Evolutionary conservation across 2,113 vertebrate species (phyloP), one percentile per base, ranked within the genome.

Genomic region (Leiothrix lutea): DNA sequence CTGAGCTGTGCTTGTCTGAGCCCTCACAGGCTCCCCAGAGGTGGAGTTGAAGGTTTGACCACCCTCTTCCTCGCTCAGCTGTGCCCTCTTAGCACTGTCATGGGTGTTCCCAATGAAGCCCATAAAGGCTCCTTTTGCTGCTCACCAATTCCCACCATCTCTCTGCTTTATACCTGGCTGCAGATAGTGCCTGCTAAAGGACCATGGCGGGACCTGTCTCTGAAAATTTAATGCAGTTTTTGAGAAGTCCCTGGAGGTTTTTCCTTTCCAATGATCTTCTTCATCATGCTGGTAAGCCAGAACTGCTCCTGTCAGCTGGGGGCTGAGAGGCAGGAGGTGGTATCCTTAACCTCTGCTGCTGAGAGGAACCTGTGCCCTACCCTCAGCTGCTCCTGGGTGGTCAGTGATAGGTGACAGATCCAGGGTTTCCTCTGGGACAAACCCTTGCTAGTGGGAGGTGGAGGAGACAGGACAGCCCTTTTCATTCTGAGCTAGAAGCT

Each of bases 331-430:
- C 10, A 14, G n/a, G 25, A 38, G 65, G 22, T 26, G 26, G 5
- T 31, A 25, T 64, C 36, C 51, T 50, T 57, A 21, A 12, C 33
- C 21, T 82, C 69, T 78, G 29, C 58, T 84, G 65, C n/a, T 83
- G 66, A 83, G 44, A 54, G 83, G 36, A 88, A 57, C 53, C 26
- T 42, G 29, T 33, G n/a, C 86, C 42, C 31, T 58, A n/a, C 88
- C 83, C 38, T 69, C 24, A 21, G 36, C 35, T 91, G 6, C 40
- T 44, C 31, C 51, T 58, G 69, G 7, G 5, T 31, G 45, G 7
- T 56, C 45, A 81, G 65, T 2, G 2, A 9, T 2, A 67, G 36
- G 18, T 21, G n/a, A 44, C 0, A 0, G 56, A 40, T 38, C 42
- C 58, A 50, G 33, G 5, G 6, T 36, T 80, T 91, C 66, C 57